Conservation (phyloP, 2,888 invertebrate genomes). For the Leuctra nigra region DNA sequence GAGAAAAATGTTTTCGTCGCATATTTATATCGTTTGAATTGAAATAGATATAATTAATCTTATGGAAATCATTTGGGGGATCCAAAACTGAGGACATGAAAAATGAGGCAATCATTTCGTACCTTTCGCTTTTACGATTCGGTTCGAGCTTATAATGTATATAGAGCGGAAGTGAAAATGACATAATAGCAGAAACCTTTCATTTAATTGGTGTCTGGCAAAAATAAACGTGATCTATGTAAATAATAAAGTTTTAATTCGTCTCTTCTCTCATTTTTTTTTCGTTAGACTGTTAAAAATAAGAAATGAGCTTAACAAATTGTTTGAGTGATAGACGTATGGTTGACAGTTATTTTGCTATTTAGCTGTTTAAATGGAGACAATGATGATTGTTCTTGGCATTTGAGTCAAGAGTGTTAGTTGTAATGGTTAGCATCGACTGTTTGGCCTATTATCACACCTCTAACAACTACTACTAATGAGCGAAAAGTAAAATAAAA, state of each 20-base stretch:
- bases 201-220: slow-evolving; percentile 1
- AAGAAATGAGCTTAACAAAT: too few relatives aligned
- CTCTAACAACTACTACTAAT: slow-evolving; percentile 14
- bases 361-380: not conserved
- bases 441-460: slow-evolving; percentile 3
- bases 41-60: too few relatives aligned
- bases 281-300: too few relatives aligned
- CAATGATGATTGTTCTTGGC: not conserved
- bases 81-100: too few relatives aligned
- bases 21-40: too few relatives aligned
- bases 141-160: not conserved
- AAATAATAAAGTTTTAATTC: too few relatives aligned
- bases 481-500: slow-evolving; percentile 6
- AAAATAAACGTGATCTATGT: not conserved
- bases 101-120: not conserved
- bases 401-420: not conserved
- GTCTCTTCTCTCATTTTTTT: too few relatives aligned
- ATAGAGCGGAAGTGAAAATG: slow-evolving; percentile 7
- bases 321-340: not conserved
- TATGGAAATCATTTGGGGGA: too few relatives aligned
- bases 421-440: not conserved
- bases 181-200: slow-evolving; percentile 9
- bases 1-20: too few relatives aligned
- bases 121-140: not conserved
- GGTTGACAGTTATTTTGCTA: slow-evolving; percentile 7